phyloP scores from a whole-genome alignment of 1,140 invertebrate genomes.

The Hylaeus volcanicus region DNA sequence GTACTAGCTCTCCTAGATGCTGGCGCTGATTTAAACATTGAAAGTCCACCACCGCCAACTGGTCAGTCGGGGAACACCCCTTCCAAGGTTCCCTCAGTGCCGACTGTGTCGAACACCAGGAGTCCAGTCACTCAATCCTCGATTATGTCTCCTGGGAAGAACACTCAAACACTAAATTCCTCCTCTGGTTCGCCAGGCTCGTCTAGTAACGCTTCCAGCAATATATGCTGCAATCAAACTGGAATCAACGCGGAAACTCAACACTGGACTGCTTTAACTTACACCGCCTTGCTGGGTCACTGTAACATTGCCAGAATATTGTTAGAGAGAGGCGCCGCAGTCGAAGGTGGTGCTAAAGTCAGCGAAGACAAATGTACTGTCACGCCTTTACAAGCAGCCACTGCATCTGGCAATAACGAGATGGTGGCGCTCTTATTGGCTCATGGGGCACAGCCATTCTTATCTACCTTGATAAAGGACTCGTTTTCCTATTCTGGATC shows the following conservation, averaged over 20 bases:
- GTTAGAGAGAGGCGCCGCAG: conserved; percentile 89
- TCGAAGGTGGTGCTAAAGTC: conserved; percentile 90
- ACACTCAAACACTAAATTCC: conserved; percentile 38
- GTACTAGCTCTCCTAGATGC: conserved; percentile 87
- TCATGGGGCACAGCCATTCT: conserved; percentile 92
- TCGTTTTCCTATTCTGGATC: conserved; percentile 91
- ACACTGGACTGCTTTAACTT: conserved; percentile 89
- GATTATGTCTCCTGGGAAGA: conserved; percentile 51
- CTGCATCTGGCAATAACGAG: conserved; percentile 90
- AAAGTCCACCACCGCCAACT: conserved; percentile 81
- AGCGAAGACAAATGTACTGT: conserved; percentile 92
- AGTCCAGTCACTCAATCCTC: conserved; percentile 55
- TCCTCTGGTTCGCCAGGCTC: conserved; percentile 58
- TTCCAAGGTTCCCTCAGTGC: conserved; percentile 49
- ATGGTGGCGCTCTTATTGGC: conserved; percentile 89
- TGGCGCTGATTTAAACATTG: conserved; percentile 88
- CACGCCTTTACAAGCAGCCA: conserved; percentile 92
- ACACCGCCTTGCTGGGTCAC: conserved; percentile 84
- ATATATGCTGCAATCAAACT: conserved; percentile 56
- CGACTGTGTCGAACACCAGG: conserved; percentile 44
- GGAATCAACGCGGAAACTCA: conserved; percentile 86
- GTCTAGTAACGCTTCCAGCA: conserved; percentile 49
- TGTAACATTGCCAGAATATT: conserved; percentile 83
- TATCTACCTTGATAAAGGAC: conserved; percentile 91
- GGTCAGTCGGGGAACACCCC: conserved; percentile 66